A percentile compares a stretch with the other conserved stretches of the same genome.
These are phyloP conservation scores for Chrysogorgia sp. DNA, from an alignment of 92 coral and sea anemone genomes.

Conservation along the genomic window DNA sequence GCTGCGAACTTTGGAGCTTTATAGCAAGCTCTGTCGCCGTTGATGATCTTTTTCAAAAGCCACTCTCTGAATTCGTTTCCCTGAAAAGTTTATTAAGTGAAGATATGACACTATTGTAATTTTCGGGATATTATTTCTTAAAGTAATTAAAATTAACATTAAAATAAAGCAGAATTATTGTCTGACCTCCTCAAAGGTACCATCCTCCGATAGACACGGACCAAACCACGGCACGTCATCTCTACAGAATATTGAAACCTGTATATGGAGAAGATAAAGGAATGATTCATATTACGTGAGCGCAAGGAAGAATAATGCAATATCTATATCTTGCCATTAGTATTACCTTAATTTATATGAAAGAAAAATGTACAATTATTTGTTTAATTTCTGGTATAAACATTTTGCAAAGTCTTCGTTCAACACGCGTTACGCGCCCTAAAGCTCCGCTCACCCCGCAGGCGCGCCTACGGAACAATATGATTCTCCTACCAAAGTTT, in stretches of 20 bases:
- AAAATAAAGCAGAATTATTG: too few relatives aligned
- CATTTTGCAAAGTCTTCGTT: too few relatives aligned
- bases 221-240: slow-evolving; percentile 74
- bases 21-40: slow-evolving; percentile 90
- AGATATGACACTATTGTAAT: not conserved
- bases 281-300: too few relatives aligned
- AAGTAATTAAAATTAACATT: not conserved
- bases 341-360: too few relatives aligned
- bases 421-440: too few relatives aligned
- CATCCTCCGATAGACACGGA: slow-evolving; percentile 67
- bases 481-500: too few relatives aligned
- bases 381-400: too few relatives aligned
- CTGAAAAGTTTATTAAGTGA: slow-evolving; percentile 26
- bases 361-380: too few relatives aligned
- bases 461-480: too few relatives aligned
- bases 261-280: not conserved
- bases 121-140: not conserved
- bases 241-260: slow-evolving; percentile 92
- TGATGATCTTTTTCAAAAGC: slow-evolving; percentile 81
- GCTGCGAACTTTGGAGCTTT: slow-evolving; percentile 88
- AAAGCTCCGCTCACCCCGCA: too few relatives aligned
- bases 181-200: slow-evolving; percentile 77
- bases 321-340: too few relatives aligned
- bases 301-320: not conserved
- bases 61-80: slow-evolving; percentile 83